A percentile compares a stretch with the other conserved stretches of the same genome.
Conservation (phyloP, 2,797 vertebrate species). For the Siniperca undulata region DNA sequence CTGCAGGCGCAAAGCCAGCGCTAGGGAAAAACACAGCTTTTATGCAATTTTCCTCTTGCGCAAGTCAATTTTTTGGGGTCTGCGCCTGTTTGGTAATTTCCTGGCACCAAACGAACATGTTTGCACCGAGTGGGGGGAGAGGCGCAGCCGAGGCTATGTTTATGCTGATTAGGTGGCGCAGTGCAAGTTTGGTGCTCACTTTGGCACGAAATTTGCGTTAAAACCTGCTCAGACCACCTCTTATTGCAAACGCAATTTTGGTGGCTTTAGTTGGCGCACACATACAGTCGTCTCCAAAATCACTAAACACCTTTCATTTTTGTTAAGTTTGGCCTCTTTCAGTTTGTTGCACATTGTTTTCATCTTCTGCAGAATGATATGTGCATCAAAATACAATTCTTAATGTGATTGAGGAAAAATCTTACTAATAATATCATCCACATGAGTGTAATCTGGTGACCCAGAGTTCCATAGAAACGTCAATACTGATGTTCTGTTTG, state of each 20-base stretch:
- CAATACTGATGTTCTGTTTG: background rate
- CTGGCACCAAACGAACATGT: conserved; percentile 3
- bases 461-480: background rate
- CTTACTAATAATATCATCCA: background rate
- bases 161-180: background rate
- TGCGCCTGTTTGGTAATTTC: conserved; percentile 13
- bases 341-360: background rate
- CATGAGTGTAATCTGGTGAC: background rate
- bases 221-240: background rate
- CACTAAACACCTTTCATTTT: background rate
- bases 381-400: background rate
- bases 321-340: background rate
- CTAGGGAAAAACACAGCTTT: background rate
- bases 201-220: background rate
- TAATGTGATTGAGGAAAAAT: no score
- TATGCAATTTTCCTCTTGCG: conserved; percentile 8
- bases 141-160: background rate
- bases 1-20: background rate
- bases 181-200: background rate
- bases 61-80: background rate
- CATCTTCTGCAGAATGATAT: background rate
- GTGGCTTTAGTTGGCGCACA: background rate
- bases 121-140: background rate
- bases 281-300: background rate
- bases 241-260: background rate